Percentiles rank a stretch among this genome's conserved stretches.
Conservation (phyloP, 2,888 invertebrate species). For the Girardia tigrina region DNA sequence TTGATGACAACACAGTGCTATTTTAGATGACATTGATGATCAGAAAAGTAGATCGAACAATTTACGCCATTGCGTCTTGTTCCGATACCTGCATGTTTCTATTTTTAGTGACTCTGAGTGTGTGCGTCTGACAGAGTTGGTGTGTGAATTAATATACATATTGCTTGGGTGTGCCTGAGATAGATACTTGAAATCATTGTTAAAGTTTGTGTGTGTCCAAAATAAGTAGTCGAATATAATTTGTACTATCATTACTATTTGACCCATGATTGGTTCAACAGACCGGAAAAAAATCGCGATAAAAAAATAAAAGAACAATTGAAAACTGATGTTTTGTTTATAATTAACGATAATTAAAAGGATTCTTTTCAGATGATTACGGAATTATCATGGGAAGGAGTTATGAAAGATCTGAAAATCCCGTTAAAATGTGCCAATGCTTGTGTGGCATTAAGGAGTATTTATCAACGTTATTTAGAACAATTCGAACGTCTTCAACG, state of each 20-base stretch:
- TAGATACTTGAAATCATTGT: conserved; percentile 23
- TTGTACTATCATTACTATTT: not conserved
- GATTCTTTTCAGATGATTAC: conserved; percentile 14
- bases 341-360: not conserved
- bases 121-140: not conserved
- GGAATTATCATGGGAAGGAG: conserved; percentile 24
- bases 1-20: conserved; percentile 20
- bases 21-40: conserved; percentile 23
- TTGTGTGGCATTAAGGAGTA: conserved; percentile 1
- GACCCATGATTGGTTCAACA: conserved; percentile 6
- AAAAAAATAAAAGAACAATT: too few species aligned
- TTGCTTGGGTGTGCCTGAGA: conserved; percentile 23
- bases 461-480: conserved; percentile 35
- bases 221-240: not conserved
- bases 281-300: not conserved
- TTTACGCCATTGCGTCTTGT: conserved; percentile 23
- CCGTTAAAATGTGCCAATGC: conserved; percentile 26
- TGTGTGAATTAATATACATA: conserved; percentile 1
- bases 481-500: conserved; percentile 30
- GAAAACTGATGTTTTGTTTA: not conserved
- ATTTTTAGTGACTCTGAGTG: conserved; percentile 6
- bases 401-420: conserved; percentile 26
- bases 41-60: conserved; percentile 21
- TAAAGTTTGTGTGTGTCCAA: conserved; percentile 3
- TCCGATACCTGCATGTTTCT: conserved; percentile 23